phyloP scores from a whole-genome alignment of 1,140 invertebrate species.

The Trichonephila clavipes region DNA sequence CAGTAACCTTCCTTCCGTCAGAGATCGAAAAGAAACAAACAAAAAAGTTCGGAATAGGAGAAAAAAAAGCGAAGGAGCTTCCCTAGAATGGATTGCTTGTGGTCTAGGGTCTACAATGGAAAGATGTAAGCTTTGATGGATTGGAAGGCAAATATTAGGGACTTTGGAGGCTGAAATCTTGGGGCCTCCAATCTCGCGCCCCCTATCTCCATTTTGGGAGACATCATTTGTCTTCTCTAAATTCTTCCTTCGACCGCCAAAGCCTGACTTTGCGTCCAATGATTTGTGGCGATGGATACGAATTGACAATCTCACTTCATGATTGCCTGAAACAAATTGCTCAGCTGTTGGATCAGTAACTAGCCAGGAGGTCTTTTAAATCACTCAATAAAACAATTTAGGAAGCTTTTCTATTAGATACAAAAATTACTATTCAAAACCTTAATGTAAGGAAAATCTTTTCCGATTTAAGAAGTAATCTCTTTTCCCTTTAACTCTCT shows the following conservation, averaged over 20 bases:
- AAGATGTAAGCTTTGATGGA: slow-evolving; percentile 75
- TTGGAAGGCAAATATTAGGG: slow-evolving; percentile 75
- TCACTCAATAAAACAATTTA: background rate
- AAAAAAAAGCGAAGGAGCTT: background rate
- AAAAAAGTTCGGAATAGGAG: background rate
- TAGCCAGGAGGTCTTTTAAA: background rate
- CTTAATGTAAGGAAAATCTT: background rate
- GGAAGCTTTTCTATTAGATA: background rate
- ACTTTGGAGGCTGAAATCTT: slow-evolving; percentile 73
- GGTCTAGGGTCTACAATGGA: slow-evolving; percentile 72
- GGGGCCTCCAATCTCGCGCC: slow-evolving; percentile 54
- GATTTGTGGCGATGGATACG: slow-evolving; percentile 69
- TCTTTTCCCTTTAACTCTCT: no score
- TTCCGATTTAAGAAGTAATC: no score
- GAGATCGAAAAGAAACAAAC: slow-evolving; percentile 63
- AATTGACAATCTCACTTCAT: slow-evolving; percentile 71
- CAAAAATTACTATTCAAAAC: background rate
- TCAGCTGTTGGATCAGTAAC: background rate
- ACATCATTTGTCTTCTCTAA: slow-evolving; percentile 49
- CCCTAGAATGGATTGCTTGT: slow-evolving; percentile 66
- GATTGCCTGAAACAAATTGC: slow-evolving; percentile 57
- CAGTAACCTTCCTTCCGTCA: slow-evolving; percentile 71
- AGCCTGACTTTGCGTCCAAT: slow-evolving; percentile 21
- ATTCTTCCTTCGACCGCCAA: slow-evolving; percentile 39
- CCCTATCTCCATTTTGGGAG: slow-evolving; percentile 46